A percentile compares a stretch with the other conserved stretches of the same genome.
Evolutionary conservation across 1,140 invertebrate species (phyloP).

Genomic region (Neodiprion virginianus): DNA sequence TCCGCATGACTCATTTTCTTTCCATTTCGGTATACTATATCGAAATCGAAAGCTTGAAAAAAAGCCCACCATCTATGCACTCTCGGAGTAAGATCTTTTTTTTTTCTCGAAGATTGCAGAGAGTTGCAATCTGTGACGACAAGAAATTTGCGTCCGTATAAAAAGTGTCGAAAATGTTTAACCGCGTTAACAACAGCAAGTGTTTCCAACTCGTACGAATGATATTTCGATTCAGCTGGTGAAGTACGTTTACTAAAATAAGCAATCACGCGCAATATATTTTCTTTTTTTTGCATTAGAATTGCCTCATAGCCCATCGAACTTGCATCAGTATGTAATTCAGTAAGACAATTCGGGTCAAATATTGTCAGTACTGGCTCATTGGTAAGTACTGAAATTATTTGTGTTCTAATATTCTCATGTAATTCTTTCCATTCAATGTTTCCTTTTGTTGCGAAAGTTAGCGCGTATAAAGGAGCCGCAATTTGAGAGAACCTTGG

Average conservation of each 20-base stretch:
- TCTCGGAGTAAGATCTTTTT: conserved; percentile 42
- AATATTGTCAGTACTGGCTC: too few relatives aligned
- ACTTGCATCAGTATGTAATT: too few relatives aligned
- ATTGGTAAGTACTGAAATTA: too few relatives aligned
- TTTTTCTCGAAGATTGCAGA: conserved; percentile 41
- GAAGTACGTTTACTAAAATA: conserved; percentile 37
- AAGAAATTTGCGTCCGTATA: too few relatives aligned
- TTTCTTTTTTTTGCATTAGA: conserved; percentile 28
- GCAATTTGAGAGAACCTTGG: conserved; percentile 26
- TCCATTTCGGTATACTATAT: conserved; percentile 23
- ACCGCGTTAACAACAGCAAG: conserved; percentile 39
- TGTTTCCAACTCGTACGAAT: conserved; percentile 47
- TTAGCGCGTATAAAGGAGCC: conserved; percentile 25
- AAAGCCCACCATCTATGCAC: conserved; percentile 48
- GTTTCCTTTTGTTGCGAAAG: conserved; percentile 10
- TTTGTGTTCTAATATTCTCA: background rate
- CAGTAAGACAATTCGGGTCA: too few relatives aligned
- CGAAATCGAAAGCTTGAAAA: conserved; percentile 43
- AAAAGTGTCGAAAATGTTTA: too few relatives aligned
- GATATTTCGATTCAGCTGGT: conserved; percentile 37
- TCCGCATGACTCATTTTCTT: conserved; percentile 18
- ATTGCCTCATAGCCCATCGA: too few relatives aligned
- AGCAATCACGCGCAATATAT: conserved; percentile 31
- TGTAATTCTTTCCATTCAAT: conserved; percentile 16
- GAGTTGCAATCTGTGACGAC: conserved; percentile 40